phyloP scores from a whole-genome alignment of 2,113 vertebrate species.

The Triplophysa rosa region DNA sequence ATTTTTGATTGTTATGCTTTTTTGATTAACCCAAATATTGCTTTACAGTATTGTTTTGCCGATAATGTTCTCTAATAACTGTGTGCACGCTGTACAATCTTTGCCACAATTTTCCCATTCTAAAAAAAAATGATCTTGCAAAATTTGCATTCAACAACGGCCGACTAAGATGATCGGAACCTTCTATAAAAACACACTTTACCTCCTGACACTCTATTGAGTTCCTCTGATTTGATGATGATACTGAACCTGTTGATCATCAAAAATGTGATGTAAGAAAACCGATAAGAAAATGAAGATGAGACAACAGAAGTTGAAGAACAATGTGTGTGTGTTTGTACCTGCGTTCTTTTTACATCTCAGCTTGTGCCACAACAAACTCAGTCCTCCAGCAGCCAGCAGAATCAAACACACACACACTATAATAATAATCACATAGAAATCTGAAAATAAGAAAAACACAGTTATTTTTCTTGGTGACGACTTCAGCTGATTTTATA shows the following conservation, averaged over 20 bases:
- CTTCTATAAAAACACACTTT: background rate
- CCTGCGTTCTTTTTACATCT: constrained; percentile 1
- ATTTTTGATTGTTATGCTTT: no score
- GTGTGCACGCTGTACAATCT: no score
- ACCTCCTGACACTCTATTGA: background rate
- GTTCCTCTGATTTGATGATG: background rate
- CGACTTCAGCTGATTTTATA: no score
- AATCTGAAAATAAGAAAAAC: background rate
- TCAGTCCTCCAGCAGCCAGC: constrained; percentile 1
- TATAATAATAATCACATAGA: background rate
- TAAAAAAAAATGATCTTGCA: no score
- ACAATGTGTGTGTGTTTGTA: background rate
- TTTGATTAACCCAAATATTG: background rate
- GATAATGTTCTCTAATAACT: no score
- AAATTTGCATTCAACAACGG: no score
- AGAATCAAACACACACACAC: constrained; percentile 8
- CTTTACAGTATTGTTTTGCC: background rate
- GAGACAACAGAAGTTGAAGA: no score
- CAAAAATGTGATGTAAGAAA: background rate
- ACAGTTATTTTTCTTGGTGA: background rate
- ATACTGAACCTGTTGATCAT: background rate
- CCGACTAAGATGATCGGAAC: no score
- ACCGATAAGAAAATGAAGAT: no score
- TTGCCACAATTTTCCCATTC: no score
- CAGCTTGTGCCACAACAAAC: background rate